Base-by-base conservation (phyloP, 2,888 invertebrate genomes). In the Sminthurides aquaticus region DNA sequence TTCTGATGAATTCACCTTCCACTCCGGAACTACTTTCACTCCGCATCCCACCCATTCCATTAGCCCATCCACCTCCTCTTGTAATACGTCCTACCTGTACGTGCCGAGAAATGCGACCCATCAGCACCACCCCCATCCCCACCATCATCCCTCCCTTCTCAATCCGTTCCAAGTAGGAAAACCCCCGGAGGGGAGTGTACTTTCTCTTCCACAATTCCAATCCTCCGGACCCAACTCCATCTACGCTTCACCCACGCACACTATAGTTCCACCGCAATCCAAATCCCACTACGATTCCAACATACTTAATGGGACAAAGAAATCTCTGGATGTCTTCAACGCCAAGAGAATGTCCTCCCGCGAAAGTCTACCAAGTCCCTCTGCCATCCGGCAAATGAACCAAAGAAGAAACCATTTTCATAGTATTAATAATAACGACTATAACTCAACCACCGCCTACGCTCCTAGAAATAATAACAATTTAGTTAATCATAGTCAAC, bases 221-320 rank as follows among this genome's bases (percentile, higher is more conserved):
- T 5, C 43, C 20, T 15, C 52, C 20, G 52, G 52, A 18, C 20
- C 52, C 15, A 34, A 34, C 15, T 34, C 43, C 43, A 34, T 52
- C 20, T 52, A 52, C 52, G 52, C 52, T 52, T 52, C 52, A 5
- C 52, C 52, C 5, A 20, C 22, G 52, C 52, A 52, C 52, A 52
- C 52, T 22, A 8, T 52, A 8, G 20, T 22, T 8, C n/a, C n/a
- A n/a, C n/a, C n/a, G n/a, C n/a, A n/a, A n/a, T n/a, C n/a, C n/a
- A 52, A 22, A 20, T 52, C 22, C 22, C 71, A 73, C 60, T 73
- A 73, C 62, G 69, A 71, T 49, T 73, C 72, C n/a, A 73, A 73
- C 48, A 71, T 73, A 43, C 71, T 34, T 34, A 5, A 34, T 5
- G 52, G 5, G 11, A n/a, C n/a, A n/a, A 34, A 34, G 43, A 11